Percentiles rank a stretch among this genome's conserved stretches.
Evolutionary conservation across 2,888 invertebrate species (phyloP).

Genomic region (Spisula subtruncata): DNA sequence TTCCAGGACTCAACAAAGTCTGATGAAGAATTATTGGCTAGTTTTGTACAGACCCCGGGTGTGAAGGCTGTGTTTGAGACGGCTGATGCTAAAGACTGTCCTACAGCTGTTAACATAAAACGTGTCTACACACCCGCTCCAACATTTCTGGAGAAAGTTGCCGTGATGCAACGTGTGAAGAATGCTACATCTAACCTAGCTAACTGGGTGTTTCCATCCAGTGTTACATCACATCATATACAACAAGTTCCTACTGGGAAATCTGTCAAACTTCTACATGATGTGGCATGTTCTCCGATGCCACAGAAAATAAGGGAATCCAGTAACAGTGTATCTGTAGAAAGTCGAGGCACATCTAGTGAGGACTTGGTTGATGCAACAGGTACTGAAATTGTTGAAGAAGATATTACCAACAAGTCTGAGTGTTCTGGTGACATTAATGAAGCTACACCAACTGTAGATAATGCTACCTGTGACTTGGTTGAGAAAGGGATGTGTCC

Average conservation of each 20-base stretch:
- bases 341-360: not conserved
- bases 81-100: not conserved
- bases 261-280: conserved; percentile 25
- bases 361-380: not conserved
- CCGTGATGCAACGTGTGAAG: conserved; percentile 41
- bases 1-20: conserved; percentile 52
- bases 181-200: conserved; percentile 51
- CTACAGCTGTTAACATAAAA: not conserved
- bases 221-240: conserved; percentile 25
- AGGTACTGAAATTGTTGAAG: not conserved
- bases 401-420: not conserved
- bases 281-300: conserved; percentile 50
- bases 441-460: not conserved
- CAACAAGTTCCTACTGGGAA: conserved; percentile 30
- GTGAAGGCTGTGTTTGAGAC: not conserved
- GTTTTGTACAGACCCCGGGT: conserved; percentile 45
- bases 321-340: not conserved
- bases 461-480: not conserved
- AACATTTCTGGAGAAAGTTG: conserved; percentile 53
- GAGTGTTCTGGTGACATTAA: not conserved
- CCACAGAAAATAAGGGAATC: not conserved
- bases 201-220: conserved; percentile 48
- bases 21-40: conserved; percentile 63
- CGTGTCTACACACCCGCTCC: not conserved
- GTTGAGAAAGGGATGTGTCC: not conserved